phyloP scores from a whole-genome alignment of 1,140 invertebrate genomes.

The Sesamia nonagrioides region DNA sequence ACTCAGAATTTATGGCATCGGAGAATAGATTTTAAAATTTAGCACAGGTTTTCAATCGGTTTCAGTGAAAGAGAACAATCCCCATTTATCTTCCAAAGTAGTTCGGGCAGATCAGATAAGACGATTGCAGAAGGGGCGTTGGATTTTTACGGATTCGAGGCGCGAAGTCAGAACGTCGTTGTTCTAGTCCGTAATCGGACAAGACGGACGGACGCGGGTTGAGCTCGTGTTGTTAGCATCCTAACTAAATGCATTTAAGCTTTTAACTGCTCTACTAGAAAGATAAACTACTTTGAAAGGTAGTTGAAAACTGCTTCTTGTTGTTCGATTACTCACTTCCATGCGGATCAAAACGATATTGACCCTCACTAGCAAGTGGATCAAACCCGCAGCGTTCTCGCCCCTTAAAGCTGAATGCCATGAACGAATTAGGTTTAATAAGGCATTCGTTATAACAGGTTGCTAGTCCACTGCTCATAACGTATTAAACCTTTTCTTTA shows the following conservation, averaged over 20 bases:
- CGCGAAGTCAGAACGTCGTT: conserved; percentile 48
- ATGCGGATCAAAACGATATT: not conserved
- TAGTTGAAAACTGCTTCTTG: not conserved
- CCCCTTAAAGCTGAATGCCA: conserved; percentile 7
- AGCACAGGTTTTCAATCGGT: conserved; percentile 68
- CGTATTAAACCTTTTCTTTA: conserved; percentile 9
- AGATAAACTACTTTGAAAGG: not conserved
- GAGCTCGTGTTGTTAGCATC: conserved; percentile 2
- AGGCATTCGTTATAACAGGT: conserved; percentile 29
- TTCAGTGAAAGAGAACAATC: conserved; percentile 67
- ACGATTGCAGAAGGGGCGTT: conserved; percentile 61
- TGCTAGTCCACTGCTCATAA: conserved; percentile 23
- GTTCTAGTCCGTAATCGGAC: conserved; percentile 38
- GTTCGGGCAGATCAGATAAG: conserved; percentile 69
- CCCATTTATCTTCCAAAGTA: conserved; percentile 72
- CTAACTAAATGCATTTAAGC: conserved; percentile 1
- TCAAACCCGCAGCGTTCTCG: not conserved
- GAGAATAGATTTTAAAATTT: conserved; percentile 54
- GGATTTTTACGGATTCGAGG: conserved; percentile 62
- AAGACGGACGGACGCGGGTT: conserved; percentile 2
- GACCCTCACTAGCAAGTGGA: conserved; percentile 22
- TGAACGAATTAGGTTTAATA: conserved; percentile 29
- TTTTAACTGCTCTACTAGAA: not conserved
- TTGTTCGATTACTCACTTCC: not conserved
- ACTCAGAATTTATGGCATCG: conserved; percentile 17